These are phyloP conservation scores for Trisateles emortualis DNA, from an alignment of 2,888 invertebrate genomes.

Conservation along the genomic window DNA sequence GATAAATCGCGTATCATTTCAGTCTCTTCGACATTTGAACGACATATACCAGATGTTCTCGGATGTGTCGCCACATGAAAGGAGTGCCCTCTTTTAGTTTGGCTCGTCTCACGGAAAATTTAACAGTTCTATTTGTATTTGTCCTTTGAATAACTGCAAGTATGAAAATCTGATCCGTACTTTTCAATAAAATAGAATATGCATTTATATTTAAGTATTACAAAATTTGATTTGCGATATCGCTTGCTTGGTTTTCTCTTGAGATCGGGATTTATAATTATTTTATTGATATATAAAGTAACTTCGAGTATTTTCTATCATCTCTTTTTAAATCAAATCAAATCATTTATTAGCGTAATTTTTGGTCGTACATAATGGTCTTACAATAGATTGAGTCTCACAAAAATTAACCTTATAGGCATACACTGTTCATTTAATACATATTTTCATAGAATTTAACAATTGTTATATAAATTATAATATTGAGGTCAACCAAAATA, in stretches of 20 bases:
- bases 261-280: background rate
- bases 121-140: conserved; percentile 47
- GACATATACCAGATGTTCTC: conserved; percentile 72
- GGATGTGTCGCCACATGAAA: conserved; percentile 71
- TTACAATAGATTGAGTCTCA: too few species aligned
- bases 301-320: background rate
- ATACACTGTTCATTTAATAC: too few species aligned
- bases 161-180: background rate
- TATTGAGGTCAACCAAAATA: too few species aligned
- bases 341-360: too few species aligned
- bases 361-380: too few species aligned
- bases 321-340: background rate
- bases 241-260: background rate
- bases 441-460: too few species aligned
- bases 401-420: too few species aligned
- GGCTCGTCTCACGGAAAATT: conserved; percentile 56
- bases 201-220: background rate
- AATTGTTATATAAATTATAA: too few species aligned
- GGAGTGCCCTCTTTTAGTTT: conserved; percentile 52
- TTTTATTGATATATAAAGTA: background rate
- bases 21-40: conserved; percentile 67
- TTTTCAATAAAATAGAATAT: conserved; percentile 7
- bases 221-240: background rate
- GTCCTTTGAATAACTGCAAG: conserved; percentile 30
- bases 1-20: conserved; percentile 66